A percentile compares a stretch with the other conserved stretches of the same genome.
phyloP scores from a whole-genome alignment of 1,140 invertebrate genomes.

The Aphelinus certus region DNA sequence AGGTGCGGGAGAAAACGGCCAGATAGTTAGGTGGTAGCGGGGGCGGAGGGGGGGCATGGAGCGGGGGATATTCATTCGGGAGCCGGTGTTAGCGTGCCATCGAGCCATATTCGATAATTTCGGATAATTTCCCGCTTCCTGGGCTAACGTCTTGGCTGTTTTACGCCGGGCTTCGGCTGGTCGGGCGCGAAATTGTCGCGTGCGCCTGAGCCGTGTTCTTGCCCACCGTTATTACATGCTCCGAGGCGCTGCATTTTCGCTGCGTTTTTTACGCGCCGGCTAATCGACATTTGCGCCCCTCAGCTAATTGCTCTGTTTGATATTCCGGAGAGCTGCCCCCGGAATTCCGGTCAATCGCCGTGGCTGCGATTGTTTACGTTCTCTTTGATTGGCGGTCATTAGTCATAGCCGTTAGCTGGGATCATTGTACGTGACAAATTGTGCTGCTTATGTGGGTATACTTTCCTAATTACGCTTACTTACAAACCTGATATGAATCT shows the following conservation, averaged over 20 bases:
- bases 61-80: no score
- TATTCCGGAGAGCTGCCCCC: background rate
- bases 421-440: no score
- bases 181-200: constrained; percentile 41
- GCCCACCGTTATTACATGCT: constrained; percentile 8
- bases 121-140: constrained; percentile 56
- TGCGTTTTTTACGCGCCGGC: background rate
- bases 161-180: constrained; percentile 33
- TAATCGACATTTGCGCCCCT: background rate
- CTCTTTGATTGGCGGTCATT: background rate
- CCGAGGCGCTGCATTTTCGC: background rate
- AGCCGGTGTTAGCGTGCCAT: constrained; percentile 51
- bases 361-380: background rate
- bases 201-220: background rate
- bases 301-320: background rate
- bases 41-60: no score
- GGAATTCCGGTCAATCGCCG: no score
- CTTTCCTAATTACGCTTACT: no score
- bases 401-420: no score
- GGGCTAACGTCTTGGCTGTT: constrained; percentile 45
- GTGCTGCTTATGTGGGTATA: no score
- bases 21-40: no score
- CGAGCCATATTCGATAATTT: constrained; percentile 57
- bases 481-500: no score
- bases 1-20: no score